Evolutionary conservation across 2,888 invertebrate genomes (phyloP).

Genomic region (Nowickia ferox): DNA sequence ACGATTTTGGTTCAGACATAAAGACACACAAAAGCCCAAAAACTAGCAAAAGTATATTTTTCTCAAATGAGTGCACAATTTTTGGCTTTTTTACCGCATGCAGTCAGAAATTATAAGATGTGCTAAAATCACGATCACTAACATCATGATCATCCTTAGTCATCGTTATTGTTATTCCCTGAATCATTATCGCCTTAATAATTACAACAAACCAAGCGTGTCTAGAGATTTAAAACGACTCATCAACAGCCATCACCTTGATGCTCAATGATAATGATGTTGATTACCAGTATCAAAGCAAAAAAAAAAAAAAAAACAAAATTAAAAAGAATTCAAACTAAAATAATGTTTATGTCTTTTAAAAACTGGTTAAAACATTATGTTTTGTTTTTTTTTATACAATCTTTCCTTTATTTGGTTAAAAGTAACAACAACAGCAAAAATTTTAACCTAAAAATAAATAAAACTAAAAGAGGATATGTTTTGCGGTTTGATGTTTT

Average conservation of each 20-base stretch:
- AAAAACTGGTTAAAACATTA: slow-evolving; percentile 70
- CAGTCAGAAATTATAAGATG: slow-evolving; percentile 37
- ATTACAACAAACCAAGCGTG: slow-evolving; percentile 11
- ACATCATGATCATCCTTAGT: slow-evolving; percentile 58
- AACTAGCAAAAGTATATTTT: slow-evolving; percentile 41
- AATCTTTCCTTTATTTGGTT: background rate
- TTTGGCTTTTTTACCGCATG: slow-evolving; percentile 32
- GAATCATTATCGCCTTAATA: slow-evolving; percentile 15
- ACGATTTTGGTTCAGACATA: slow-evolving; percentile 43
- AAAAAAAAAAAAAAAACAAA: no score
- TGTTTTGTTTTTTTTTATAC: slow-evolving; percentile 45
- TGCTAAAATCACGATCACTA: slow-evolving; percentile 68
- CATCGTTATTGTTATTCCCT: slow-evolving; percentile 29
- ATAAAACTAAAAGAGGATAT: slow-evolving; percentile 60
- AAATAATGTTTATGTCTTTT: slow-evolving; percentile 69
- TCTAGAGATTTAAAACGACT: slow-evolving; percentile 10
- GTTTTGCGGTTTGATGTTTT: slow-evolving; percentile 63
- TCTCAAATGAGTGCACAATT: slow-evolving; percentile 67
- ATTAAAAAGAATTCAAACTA: slow-evolving; percentile 38
- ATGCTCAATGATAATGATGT: slow-evolving; percentile 63
- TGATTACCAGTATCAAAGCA: slow-evolving; percentile 52
- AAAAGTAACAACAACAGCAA: slow-evolving; percentile 30
- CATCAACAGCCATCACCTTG: slow-evolving; percentile 58
- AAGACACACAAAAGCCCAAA: background rate
- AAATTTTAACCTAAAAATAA: slow-evolving; percentile 11